Base-by-base conservation (phyloP, 2,113 vertebrate genomes). In the Dicrurus megarhynchus region DNA sequence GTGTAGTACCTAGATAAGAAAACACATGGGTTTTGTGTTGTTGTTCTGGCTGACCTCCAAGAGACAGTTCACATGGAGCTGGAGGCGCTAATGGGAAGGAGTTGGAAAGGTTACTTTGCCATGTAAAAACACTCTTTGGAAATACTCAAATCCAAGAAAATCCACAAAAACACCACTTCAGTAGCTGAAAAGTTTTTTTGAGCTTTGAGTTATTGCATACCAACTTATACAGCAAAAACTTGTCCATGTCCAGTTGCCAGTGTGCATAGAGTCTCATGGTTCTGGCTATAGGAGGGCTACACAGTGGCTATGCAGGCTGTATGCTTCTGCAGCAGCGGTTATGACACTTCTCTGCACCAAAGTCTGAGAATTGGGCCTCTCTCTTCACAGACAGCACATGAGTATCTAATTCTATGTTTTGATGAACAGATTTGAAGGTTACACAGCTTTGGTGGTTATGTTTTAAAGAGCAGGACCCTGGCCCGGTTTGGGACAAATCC, bases 231-330 rank as follows among this genome's bases (percentile, higher is more conserved):
- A 9, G 30, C 17, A 32, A 75, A 52, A 87, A 68, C 30, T 37
- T n/a, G 7, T 50, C 23, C 16, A 5, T 16, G 11, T 47, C 11
- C 32, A 14, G 30, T 35, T 82, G 27, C 5, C 53, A 68, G 7
- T 0, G 0, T 26, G 12, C 18, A 17, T 7, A 44, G 10, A 8
- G 56, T 65, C 53, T 69, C 21, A 7, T 27, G 11, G 13, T 57
- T 78, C 41, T 75, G 65, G 11, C 20, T 56, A 3, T 13, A 27
- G 13, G 32, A 74, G 33, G 17, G 8, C 39, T 76, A 20, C 0
- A 30, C 13, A 56, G 49, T 14, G 20, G 17, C 47, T 68, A 8
- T 1, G 2, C 12, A 41, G 19, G 9, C 9, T 75, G 18, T 15
- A 21, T 67, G 39, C 23, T 44, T 70, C 47, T 52, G 33, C 30